phyloP scores from a whole-genome alignment of 2,113 vertebrate species.

The Microcebus lehilahytsara region DNA sequence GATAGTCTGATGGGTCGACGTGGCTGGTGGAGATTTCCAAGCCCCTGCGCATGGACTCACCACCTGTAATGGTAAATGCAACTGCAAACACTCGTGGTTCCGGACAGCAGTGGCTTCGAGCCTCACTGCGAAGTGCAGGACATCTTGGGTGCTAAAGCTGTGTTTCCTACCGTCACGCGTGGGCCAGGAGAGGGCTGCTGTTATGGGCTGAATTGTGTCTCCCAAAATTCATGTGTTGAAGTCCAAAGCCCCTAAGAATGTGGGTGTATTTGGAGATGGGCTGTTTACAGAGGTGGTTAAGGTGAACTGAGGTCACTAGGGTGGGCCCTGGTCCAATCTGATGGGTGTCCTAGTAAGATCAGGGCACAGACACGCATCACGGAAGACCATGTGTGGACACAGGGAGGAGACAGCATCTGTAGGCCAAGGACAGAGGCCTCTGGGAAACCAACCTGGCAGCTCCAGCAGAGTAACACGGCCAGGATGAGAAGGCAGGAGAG shows the following conservation, averaged over 20 bases:
- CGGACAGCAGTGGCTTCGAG: fast-evolving
- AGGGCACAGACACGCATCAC: neutral
- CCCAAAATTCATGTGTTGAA: fast-evolving
- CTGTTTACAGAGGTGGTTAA: neutral
- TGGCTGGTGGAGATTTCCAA: neutral
- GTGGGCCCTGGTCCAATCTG: too few species aligned
- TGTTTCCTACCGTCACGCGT: fast-evolving
- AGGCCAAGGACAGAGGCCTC: neutral
- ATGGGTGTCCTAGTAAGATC: fast-evolving
- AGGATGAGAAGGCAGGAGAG: neutral
- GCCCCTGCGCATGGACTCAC: neutral
- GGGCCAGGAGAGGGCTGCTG: neutral
- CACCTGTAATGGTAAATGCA: too few species aligned
- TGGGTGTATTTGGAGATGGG: fast-evolving
- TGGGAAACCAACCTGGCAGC: neutral
- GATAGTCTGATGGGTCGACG: neutral
- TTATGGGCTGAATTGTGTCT: fast-evolving
- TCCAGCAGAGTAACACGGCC: neutral
- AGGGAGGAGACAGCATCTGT: neutral
- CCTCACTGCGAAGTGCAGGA: neutral
- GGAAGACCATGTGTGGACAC: fast-evolving
- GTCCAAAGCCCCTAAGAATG: neutral
- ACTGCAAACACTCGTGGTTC: neutral
- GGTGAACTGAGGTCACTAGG: neutral
- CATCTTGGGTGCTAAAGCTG: fast-evolving